Conservation (phyloP, 2,888 invertebrate species). For the Neoitamus cyanurus region DNA sequence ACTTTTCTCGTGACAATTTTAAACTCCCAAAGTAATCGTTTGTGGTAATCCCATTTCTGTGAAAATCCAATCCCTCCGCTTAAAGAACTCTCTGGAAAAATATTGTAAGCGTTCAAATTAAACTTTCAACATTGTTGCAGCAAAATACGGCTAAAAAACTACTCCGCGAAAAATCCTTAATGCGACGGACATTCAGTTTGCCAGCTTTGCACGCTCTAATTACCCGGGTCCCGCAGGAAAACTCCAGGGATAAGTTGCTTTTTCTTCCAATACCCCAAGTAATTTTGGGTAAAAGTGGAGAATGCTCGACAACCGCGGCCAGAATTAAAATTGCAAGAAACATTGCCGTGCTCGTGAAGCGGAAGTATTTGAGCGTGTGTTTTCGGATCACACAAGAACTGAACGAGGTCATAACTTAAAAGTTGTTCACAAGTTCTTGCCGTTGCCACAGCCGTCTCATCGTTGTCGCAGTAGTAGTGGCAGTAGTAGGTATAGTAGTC, state of each 20-base stretch:
- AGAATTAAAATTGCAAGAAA: constrained; percentile 1
- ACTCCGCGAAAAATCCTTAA: neutral
- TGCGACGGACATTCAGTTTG: neutral
- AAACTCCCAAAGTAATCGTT: neutral
- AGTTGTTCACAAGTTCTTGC: constrained; percentile 16
- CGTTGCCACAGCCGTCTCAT: neutral
- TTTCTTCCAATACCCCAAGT: neutral
- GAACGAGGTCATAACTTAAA: constrained; percentile 17
- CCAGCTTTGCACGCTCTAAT: neutral
- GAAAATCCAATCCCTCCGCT: neutral
- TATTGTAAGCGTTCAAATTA: neutral
- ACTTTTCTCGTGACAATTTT: neutral
- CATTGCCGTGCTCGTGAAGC: neutral
- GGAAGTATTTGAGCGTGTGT: neutral
- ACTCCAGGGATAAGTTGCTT: neutral
- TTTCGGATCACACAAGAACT: neutral
- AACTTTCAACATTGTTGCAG: neutral
- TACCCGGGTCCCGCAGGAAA: neutral
- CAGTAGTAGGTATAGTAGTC: neutral
- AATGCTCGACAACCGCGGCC: neutral
- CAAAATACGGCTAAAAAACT: neutral
- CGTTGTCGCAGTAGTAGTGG: neutral
- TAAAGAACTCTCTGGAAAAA: neutral
- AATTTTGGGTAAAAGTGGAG: neutral
- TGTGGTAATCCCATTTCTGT: neutral